phyloP scores from a whole-genome alignment of 1,140 invertebrate genomes.

The Micrasema minimum region DNA sequence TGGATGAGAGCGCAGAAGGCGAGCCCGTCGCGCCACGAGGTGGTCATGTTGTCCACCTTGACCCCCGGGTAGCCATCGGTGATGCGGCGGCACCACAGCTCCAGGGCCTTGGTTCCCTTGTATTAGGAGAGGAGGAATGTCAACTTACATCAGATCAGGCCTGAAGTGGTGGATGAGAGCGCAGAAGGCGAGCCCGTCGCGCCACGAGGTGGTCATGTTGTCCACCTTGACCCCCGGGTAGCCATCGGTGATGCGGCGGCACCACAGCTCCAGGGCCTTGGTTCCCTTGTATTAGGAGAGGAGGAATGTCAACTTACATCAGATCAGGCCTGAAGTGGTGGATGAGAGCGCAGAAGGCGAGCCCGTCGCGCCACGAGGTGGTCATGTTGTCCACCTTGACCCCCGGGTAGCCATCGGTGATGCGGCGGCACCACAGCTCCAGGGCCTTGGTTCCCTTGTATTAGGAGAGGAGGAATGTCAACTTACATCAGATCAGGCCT shows the following conservation, averaged over 20 bases:
- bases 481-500: conserved; percentile 96
- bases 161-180: conserved; percentile 96
- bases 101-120: conserved; percentile 86
- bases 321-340: conserved; percentile 95
- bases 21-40: conserved; percentile 92
- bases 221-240: conserved; percentile 88
- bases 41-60: conserved; percentile 90
- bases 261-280: conserved; percentile 90
- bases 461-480: too few species aligned
- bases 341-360: conserved; percentile 96
- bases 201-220: conserved; percentile 94
- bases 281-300: too few species aligned
- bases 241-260: conserved; percentile 85
- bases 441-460: conserved; percentile 87
- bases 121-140: too few species aligned
- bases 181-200: conserved; percentile 94
- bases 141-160: conserved; percentile 96
- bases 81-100: conserved; percentile 88
- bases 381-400: conserved; percentile 93
- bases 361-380: conserved; percentile 91
- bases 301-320: too few species aligned
- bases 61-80: conserved; percentile 90
- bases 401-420: conserved; percentile 88
- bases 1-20: conserved; percentile 97
- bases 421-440: conserved; percentile 87